phyloP scores from a whole-genome alignment of 2,888 invertebrate species.

The Ormyrus rosae region DNA sequence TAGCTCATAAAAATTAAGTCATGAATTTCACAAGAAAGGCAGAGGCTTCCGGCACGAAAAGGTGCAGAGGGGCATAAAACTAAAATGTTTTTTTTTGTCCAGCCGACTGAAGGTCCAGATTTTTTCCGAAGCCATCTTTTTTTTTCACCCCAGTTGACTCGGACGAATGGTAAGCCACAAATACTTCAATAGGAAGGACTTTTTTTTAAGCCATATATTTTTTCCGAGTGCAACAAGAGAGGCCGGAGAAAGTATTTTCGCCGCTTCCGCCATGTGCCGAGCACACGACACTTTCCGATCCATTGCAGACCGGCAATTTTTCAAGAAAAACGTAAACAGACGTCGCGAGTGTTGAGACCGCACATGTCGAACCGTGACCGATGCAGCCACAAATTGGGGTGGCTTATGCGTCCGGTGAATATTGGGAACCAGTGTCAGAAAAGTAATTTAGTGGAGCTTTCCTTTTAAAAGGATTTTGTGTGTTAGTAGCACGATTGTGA shows the following conservation, averaged over 20 bases:
- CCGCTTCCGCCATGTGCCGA: slow-evolving; percentile 66
- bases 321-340: slow-evolving; percentile 62
- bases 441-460: not conserved
- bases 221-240: slow-evolving; percentile 5
- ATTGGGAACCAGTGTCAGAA: not conserved
- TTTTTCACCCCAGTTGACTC: slow-evolving; percentile 7
- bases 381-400: slow-evolving; percentile 19
- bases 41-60: slow-evolving; percentile 4
- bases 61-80: slow-evolving; percentile 31
- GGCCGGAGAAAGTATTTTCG: slow-evolving; percentile 41
- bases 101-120: slow-evolving; percentile 9
- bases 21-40: not conserved
- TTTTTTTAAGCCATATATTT: slow-evolving; percentile 16
- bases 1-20: slow-evolving; percentile 40
- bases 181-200: slow-evolving; percentile 43
- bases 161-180: slow-evolving; percentile 42
- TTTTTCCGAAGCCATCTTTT: slow-evolving; percentile 32
- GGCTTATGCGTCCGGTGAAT: slow-evolving; percentile 17
- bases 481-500: too few species aligned
- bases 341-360: slow-evolving; percentile 48
- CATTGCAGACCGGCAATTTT: slow-evolving; percentile 57
- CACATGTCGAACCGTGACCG: slow-evolving; percentile 37
- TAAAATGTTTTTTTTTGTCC: slow-evolving; percentile 24
- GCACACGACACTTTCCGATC: slow-evolving; percentile 59
- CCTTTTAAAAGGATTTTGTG: not conserved